A percentile compares a stretch with the other conserved stretches of the same genome.
phyloP scores from a whole-genome alignment of 2,797 vertebrate species.

The Numenius phaeopus region DNA sequence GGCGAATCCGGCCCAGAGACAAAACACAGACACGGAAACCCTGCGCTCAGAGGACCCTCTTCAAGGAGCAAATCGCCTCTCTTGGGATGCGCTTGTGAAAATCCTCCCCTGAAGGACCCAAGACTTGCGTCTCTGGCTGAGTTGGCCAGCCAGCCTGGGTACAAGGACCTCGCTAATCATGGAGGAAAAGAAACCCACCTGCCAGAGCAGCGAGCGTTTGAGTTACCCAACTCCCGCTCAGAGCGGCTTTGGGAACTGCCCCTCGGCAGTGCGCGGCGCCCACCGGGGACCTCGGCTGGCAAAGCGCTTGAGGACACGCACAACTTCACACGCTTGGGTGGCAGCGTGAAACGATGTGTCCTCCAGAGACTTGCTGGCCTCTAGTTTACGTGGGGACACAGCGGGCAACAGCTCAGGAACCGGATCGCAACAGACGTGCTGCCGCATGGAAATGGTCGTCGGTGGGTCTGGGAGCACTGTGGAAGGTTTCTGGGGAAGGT shows the following conservation, averaged over 20 bases:
- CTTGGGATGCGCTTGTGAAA: neutral
- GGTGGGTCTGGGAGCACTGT: neutral
- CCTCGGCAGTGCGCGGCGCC: neutral
- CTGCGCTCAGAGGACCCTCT: neutral
- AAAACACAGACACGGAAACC: neutral
- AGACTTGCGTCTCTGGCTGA: neutral
- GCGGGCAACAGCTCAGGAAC: neutral
- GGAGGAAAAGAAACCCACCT: neutral
- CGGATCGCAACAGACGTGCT: neutral
- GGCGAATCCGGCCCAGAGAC: neutral
- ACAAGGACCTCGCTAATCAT: neutral
- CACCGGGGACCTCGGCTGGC: neutral
- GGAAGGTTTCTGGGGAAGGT: neutral
- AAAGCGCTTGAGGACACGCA: neutral
- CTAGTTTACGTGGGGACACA: neutral
- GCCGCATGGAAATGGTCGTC: neutral
- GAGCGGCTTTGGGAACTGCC: neutral
- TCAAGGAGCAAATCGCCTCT: neutral
- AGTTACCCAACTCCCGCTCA: neutral
- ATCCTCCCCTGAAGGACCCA: neutral
- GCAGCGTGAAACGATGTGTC: accelerated
- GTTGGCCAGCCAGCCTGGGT: neutral
- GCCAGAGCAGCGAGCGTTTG: neutral
- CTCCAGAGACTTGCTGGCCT: neutral
- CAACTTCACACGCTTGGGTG: neutral